Base-by-base conservation (phyloP, 1,140 invertebrate species). In the Bathynomus jamesi region DNA sequence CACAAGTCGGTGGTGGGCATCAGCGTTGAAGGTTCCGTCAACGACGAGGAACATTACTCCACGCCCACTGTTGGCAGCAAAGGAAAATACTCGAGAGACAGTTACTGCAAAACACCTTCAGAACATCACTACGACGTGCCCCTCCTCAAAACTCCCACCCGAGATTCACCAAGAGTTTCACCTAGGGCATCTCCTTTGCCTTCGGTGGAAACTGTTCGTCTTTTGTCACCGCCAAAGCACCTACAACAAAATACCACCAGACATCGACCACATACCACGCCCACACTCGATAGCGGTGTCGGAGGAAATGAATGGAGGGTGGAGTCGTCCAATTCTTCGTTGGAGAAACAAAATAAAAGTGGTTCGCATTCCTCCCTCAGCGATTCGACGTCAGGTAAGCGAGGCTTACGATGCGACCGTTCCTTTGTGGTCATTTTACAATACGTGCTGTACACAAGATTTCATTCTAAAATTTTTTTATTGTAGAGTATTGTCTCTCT, bases 41-140 rank as follows among this genome's bases (percentile, higher is more conserved):
- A 53, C 21, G 40, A 53, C 13, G 40, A 53, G 2, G 40, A 53
- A 53, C 61, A 32, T 31, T 63, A 70, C 17, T 70, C 63, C 5
- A 70, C 63, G 10, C 63, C 69, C 7, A n/a, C 32, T 0, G 28
- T 25, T 21, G 46, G 61, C 7, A 21, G 64, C 4, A 65, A 62
- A 7, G 61, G 60, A 24, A 70, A 31, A 28, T 40, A 32, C 5
- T n/a, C 11, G 17, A 28, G 46, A 29, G 61, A 60, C 25, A 70
- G 46, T 30, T 28, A 32, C 3, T 21, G 28, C 25, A 28, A 60
- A 28, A 32, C 69, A 24, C 69, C 63, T 8, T 65, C 69, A 2
- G 61, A 70, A 65, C 61, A 70, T 53, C 69, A 60, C 28, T 63
- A 65, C 40, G 63, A 65, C 63, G 13, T 70, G 21, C 63, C 61